These are phyloP conservation scores for Ifrita kowaldi DNA, from an alignment of 2,113 vertebrate species.

Conservation along the genomic window DNA sequence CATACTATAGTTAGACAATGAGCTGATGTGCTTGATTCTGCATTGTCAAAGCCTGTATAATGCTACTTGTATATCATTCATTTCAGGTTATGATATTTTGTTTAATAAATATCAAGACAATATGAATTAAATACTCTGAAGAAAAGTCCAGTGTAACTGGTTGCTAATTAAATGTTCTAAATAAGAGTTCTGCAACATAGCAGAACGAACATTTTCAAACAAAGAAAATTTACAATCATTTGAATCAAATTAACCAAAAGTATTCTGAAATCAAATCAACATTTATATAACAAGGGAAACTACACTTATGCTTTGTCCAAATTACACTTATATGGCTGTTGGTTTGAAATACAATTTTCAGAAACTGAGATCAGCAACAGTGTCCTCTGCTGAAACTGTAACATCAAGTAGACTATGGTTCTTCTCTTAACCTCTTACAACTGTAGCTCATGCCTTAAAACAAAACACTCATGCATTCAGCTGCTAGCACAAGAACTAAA, in stretches of 20 bases:
- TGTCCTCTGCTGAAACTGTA: slow-evolving; percentile 12
- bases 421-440: not conserved
- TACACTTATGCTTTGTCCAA: not conserved
- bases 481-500: not conserved
- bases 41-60: not conserved
- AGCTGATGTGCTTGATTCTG: not conserved
- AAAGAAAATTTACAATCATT: not conserved
- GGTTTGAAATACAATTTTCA: slow-evolving; percentile 24
- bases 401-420: not conserved
- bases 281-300: not conserved
- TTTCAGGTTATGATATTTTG: not conserved
- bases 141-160: not conserved
- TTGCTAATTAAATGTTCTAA: not conserved
- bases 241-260: not conserved
- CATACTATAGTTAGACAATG: not conserved
- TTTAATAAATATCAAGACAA: not conserved
- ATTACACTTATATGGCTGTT: not conserved
- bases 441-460: not conserved
- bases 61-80: not conserved
- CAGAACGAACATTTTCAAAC: not conserved
- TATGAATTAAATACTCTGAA: not conserved
- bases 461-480: not conserved
- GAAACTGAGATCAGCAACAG: slow-evolving; percentile 30
- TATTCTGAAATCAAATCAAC: not conserved
- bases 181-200: not conserved